A percentile compares a stretch with the other conserved stretches of the same genome.
phyloP scores from a whole-genome alignment of 2,113 vertebrate species.

The Pangasianodon gigas region DNA sequence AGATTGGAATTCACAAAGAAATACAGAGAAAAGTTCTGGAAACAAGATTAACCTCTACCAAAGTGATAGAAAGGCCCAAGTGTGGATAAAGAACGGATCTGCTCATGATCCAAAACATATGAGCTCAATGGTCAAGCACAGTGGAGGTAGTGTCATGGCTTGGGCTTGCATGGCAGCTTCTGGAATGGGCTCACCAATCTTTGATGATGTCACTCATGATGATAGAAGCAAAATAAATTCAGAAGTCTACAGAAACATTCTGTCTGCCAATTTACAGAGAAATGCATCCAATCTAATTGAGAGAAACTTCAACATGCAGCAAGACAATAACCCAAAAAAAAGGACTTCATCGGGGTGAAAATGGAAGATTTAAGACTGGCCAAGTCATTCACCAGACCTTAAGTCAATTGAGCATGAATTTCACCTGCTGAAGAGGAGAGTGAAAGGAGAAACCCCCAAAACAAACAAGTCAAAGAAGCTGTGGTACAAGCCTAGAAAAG shows the following conservation, averaged over 20 bases:
- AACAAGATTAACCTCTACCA: no score
- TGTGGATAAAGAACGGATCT: no score
- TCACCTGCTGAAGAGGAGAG: background rate
- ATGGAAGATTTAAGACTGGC: no score
- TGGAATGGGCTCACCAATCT: no score
- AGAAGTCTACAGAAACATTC: background rate
- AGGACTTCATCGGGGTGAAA: background rate
- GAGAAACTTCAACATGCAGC: background rate
- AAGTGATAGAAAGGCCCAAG: no score
- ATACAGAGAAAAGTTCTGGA: no score
- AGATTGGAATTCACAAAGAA: no score
- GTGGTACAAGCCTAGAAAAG: background rate
- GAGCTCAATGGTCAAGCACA: no score
- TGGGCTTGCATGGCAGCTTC: no score
- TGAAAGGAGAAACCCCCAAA: background rate
- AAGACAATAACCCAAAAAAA: background rate
- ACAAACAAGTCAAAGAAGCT: background rate
- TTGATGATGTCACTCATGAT: background rate
- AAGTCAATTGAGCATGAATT: background rate
- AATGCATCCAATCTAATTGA: background rate
- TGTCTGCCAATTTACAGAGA: background rate
- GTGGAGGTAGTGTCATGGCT: no score
- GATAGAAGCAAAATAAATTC: background rate
- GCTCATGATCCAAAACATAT: no score
- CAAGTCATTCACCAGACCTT: background rate